These are phyloP conservation scores for Sinohyriopsis cumingii DNA, from an alignment of 2,888 invertebrate species.

Conservation along the genomic window DNA sequence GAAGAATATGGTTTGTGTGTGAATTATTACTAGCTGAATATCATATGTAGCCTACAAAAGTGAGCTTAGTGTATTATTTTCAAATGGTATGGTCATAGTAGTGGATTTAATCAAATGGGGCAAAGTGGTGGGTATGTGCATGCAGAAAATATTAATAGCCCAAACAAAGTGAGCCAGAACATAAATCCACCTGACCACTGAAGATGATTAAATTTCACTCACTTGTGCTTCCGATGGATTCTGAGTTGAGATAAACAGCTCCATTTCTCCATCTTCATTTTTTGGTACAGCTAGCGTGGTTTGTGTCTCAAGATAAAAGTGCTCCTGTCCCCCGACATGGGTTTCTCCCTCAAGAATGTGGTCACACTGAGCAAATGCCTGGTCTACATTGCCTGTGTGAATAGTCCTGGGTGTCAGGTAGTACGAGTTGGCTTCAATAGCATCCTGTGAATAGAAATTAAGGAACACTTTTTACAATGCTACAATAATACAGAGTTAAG, in stretches of 20 bases:
- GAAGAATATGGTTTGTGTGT: too few relatives aligned
- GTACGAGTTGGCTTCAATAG: conserved; percentile 20
- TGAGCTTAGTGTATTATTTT: too few relatives aligned
- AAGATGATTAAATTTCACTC: not conserved
- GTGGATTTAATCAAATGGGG: too few relatives aligned
- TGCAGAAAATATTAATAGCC: too few relatives aligned
- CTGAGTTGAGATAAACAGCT: conserved; percentile 88
- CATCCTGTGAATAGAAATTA: conserved; percentile 15
- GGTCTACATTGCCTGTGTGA: conserved; percentile 77
- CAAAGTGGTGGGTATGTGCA: too few relatives aligned
- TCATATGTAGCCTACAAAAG: too few relatives aligned
- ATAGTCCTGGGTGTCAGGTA: conserved; percentile 8
- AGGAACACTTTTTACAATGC: too few relatives aligned
- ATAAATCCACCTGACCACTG: too few relatives aligned
- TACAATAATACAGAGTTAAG: too few relatives aligned
- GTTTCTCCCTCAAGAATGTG: conserved; percentile 84
- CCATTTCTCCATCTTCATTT: conserved; percentile 86
- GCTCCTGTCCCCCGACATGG: conserved; percentile 92
- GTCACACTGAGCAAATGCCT: conserved; percentile 80
- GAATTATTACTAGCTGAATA: too few relatives aligned
- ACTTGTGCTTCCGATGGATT: conserved; percentile 66
- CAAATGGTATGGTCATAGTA: too few relatives aligned
- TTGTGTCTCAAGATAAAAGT: conserved; percentile 93
- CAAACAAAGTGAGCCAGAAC: too few relatives aligned
- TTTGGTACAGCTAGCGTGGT: conserved; percentile 74